These are phyloP conservation scores for Diuraphis noxia DNA, from an alignment of 1,140 invertebrate genomes.

Conservation along the genomic window DNA sequence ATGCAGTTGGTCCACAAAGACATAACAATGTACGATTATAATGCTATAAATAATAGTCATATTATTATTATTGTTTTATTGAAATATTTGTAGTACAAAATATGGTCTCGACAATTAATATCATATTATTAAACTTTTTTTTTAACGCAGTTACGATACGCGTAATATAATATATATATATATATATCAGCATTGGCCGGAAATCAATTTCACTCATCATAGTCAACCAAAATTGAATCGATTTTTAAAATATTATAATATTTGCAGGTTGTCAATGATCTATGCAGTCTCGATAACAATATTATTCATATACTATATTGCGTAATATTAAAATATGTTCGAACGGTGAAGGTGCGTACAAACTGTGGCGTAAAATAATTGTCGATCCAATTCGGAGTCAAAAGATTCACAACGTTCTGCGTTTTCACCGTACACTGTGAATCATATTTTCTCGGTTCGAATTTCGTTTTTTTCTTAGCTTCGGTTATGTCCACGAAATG, in stretches of 20 bases:
- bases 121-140: neutral
- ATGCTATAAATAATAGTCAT: no score
- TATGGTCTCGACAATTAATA: no score
- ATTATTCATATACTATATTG: no score
- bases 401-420: neutral
- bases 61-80: no score
- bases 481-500: neutral
- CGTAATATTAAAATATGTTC: neutral
- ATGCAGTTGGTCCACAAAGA: no score
- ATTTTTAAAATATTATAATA: neutral
- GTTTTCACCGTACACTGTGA: neutral
- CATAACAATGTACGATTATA: no score
- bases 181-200: neutral
- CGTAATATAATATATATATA: no score
- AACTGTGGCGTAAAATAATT: neutral
- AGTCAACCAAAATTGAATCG: neutral
- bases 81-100: no score
- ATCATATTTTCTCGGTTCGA: neutral
- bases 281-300: neutral
- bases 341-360: neutral
- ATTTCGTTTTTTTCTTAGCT: neutral
- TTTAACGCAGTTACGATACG: neutral
- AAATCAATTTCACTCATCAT: neutral
- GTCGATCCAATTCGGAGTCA: neutral
- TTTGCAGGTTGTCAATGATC: neutral